Evolutionary conservation across 2,113 vertebrate species (phyloP), one percentile per base, ranked within the genome.

Genomic region (Hirundichthys speculiger): DNA sequence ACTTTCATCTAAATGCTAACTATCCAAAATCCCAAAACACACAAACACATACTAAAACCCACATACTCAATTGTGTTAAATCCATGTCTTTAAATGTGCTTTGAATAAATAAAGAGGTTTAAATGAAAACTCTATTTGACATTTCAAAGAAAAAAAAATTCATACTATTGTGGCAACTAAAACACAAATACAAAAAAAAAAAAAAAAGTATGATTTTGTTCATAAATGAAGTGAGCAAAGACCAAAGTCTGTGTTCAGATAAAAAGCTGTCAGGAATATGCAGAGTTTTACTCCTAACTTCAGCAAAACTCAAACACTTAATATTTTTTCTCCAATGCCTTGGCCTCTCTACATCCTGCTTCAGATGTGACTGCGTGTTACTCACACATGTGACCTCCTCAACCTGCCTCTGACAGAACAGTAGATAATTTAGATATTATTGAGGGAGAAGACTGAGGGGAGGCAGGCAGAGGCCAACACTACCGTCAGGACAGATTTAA

Each of bases 401-500:
- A 52, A 65, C 19, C 4, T 24, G 43, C 13, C 40, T 46, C 47
- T 76, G 13, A 38, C 38, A 47, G 47, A 59, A 57, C 50, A 69
- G 47, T 52, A 74, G 68, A 64, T 65, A 47, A 50, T 27, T 24
- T 43, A 45, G 54, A 54, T 71, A 57, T 75, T 66, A 65, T 61
- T 50, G 61, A 49, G 53, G 43, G 54, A 69, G 52, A 47, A 42
- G 46, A 43, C 47, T 27, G 40, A 58, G 69, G 40, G 67, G 75
- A 61, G 73, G 75, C 81, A 64, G 77, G 55, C 62, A 83, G 75
- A 84, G 73, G 78, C 80, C 34, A 10, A 43, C 48, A 13, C 61
- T 59, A 34, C 59, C 48, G 73, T 80, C 82, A 86, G 78, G 51
- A 86, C 48, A 40, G 69, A 85, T 86, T 84, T 86, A 70, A 68